phyloP scores from a whole-genome alignment of 2,797 vertebrate species.

The Martes flavigula region DNA sequence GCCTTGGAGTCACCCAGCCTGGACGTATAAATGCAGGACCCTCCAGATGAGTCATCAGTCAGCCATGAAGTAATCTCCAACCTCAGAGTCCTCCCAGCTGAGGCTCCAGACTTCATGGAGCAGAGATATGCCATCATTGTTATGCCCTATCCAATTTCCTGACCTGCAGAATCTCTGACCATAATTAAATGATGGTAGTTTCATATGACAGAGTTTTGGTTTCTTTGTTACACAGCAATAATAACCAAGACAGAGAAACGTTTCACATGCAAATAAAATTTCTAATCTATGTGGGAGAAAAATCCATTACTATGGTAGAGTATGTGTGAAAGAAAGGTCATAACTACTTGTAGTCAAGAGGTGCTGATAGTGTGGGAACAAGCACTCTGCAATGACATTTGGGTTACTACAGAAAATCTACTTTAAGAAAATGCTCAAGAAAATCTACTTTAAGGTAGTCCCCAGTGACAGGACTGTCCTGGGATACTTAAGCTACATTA shows the following conservation, averaged over 20 bases:
- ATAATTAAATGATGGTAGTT: neutral
- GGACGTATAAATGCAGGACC: neutral
- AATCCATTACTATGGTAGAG: slow-evolving; percentile 9
- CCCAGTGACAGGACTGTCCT: slow-evolving; percentile 43
- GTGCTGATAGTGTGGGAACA: neutral
- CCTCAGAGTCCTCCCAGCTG: neutral
- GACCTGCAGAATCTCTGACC: neutral
- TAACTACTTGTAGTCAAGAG: neutral
- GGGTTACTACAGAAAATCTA: slow-evolving; percentile 30
- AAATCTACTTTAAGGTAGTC: slow-evolving; percentile 58
- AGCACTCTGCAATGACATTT: neutral
- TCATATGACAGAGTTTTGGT: neutral
- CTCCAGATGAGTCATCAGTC: neutral
- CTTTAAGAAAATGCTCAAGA: slow-evolving; percentile 53
- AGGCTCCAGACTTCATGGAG: neutral
- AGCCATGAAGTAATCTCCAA: neutral
- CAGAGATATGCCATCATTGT: neutral
- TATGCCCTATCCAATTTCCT: neutral
- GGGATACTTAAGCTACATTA: slow-evolving; percentile 37
- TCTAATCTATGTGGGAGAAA: neutral
- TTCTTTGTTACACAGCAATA: neutral
- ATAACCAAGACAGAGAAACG: neutral
- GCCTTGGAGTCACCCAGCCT: neutral
- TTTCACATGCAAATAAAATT: neutral
- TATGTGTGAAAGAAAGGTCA: neutral